phyloP scores from a whole-genome alignment of 1,140 invertebrate species.

The Drosophila burlai region DNA sequence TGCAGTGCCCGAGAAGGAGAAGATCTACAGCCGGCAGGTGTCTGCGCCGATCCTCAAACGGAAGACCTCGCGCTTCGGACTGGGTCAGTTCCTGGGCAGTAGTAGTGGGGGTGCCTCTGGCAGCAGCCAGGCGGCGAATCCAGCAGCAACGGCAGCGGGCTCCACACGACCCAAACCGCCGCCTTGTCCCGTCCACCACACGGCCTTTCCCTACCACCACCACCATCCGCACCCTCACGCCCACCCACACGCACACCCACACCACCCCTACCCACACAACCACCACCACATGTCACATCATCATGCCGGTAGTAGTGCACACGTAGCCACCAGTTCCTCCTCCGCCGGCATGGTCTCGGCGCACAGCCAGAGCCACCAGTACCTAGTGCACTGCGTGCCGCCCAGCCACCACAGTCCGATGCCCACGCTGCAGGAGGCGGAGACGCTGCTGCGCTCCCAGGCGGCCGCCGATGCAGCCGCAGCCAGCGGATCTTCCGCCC shows the following conservation, averaged over 20 bases:
- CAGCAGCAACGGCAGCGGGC: constrained; percentile 78
- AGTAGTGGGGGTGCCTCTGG: constrained; percentile 70
- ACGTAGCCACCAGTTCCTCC: constrained; percentile 65
- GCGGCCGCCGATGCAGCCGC: constrained; percentile 50
- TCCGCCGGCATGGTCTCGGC: constrained; percentile 67
- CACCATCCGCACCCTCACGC: constrained; percentile 30
- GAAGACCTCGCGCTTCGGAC: constrained; percentile 95
- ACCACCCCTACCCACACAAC: constrained; percentile 42
- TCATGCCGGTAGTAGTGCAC: constrained; percentile 71
- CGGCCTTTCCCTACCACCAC: constrained; percentile 67
- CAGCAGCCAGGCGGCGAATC: constrained; percentile 71
- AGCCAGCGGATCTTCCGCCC: constrained; percentile 15
- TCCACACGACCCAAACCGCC: constrained; percentile 58
- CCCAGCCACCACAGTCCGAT: constrained; percentile 83
- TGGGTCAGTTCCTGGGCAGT: constrained; percentile 92
- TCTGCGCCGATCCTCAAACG: constrained; percentile 95
- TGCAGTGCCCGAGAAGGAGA: constrained; percentile 91
- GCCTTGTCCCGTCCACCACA: constrained; percentile 79
- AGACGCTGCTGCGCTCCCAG: constrained; percentile 62
- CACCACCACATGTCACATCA: constrained; percentile 40
- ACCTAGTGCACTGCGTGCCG: constrained; percentile 84
- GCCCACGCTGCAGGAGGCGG: constrained; percentile 81
- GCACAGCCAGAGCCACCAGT: constrained; percentile 84
- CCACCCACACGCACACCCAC: constrained; percentile 37
- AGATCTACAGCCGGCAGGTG: constrained; percentile 94